Evolutionary conservation across 2,888 invertebrate species (phyloP).

Genomic region (Mythimna vitellina): DNA sequence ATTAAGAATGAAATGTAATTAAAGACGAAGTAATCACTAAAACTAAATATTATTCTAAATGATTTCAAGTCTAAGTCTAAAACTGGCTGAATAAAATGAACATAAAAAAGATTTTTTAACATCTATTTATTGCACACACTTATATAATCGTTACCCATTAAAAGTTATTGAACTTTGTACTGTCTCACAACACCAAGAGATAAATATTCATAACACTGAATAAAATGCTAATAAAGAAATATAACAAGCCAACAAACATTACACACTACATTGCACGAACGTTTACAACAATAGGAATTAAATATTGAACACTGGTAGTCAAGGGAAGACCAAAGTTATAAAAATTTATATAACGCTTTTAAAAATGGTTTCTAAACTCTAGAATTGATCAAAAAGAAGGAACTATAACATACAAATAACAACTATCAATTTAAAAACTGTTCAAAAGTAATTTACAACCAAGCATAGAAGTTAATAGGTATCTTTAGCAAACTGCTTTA

Average conservation of each 20-base stretch:
- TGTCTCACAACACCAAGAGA: conserved; percentile 58
- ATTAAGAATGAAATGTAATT: background rate
- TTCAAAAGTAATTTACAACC: background rate
- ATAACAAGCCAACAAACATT: conserved; percentile 54
- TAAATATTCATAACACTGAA: conserved; percentile 51
- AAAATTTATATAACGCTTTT: background rate
- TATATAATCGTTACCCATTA: conserved; percentile 81
- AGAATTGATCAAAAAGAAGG: background rate
- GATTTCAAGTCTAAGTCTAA: conserved; percentile 27
- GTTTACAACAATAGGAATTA: conserved; percentile 33
- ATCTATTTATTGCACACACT: conserved; percentile 76
- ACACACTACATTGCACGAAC: conserved; percentile 60
- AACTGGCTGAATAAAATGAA: conserved; percentile 36
- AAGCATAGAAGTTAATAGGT: too few species aligned
- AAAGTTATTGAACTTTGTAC: conserved; percentile 63
- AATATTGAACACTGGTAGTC: conserved; percentile 42
- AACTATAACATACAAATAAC: background rate
- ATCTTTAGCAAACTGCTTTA: background rate
- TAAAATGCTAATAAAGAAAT: conserved; percentile 42
- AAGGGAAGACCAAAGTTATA: background rate
- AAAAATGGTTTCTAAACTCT: background rate
- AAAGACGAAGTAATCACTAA: background rate
- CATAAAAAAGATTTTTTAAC: conserved; percentile 46
- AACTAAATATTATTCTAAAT: background rate
- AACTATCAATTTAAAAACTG: background rate